Evolutionary conservation across 2,888 invertebrate genomes (phyloP).

Genomic region (Torymus tubicola): DNA sequence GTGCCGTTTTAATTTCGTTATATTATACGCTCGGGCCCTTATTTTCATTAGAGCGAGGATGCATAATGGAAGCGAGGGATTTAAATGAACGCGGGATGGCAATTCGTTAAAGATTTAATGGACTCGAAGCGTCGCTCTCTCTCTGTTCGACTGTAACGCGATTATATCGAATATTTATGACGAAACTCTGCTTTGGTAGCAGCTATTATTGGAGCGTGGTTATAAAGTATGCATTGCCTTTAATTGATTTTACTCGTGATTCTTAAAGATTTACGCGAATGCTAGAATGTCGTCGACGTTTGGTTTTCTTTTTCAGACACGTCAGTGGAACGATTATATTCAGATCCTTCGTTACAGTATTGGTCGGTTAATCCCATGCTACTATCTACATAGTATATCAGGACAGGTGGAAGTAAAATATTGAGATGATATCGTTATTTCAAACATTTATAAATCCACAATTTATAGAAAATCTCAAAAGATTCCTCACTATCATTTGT

Average conservation of each 20-base stretch:
- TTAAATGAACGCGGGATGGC: conserved; percentile 6
- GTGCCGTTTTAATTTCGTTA: conserved; percentile 57
- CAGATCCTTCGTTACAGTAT: too few relatives aligned
- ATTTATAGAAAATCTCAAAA: too few relatives aligned
- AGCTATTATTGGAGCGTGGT: conserved; percentile 15
- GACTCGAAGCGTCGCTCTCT: conserved; percentile 10
- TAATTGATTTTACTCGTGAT: conserved; percentile 4
- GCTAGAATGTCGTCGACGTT: too few relatives aligned
- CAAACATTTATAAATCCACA: too few relatives aligned
- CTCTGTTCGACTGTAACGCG: neutral
- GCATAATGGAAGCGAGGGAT: conserved; percentile 14
- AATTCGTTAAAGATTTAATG: conserved; percentile 42
- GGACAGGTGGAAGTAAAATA: too few relatives aligned
- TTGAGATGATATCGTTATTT: too few relatives aligned
- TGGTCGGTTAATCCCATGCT: too few relatives aligned
- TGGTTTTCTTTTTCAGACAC: too few relatives aligned
- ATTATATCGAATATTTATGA: conserved; percentile 37
- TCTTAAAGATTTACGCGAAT: too few relatives aligned
- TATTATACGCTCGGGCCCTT: conserved; percentile 20
- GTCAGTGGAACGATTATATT: too few relatives aligned
- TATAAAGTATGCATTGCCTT: neutral
- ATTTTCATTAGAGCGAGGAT: conserved; percentile 41
- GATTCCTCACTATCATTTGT: too few relatives aligned
- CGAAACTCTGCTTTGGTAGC: neutral
- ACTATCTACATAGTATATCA: too few relatives aligned